A percentile compares a stretch with the other conserved stretches of the same genome.
phyloP scores from a whole-genome alignment of 2,113 vertebrate species.

The human (Homo sapiens) region GRCh38 chr6:71106001-71106500 shows the following conservation, averaged over 20 bases:
- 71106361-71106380: conserved; percentile 30
- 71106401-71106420: conserved; percentile 53
- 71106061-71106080: not conserved
- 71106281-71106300: conserved; percentile 12
- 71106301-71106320: conserved; percentile 24
- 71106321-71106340: not conserved
- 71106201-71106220: not conserved
- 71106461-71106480: conserved; percentile 78
- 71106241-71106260: not conserved
- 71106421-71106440: conserved; percentile 66
- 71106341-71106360: not conserved
- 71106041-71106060: conserved; percentile 31
- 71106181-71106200: not conserved
- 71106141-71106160: not conserved
- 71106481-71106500: conserved; percentile 63
- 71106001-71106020: not conserved
- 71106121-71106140: not conserved
- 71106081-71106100: not conserved
- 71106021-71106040: not conserved
- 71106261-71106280: not conserved
- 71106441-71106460: conserved; percentile 61
- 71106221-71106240: not conserved
- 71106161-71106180: not conserved
- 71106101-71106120: not conserved
- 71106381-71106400: conserved; percentile 53